A percentile compares a stretch with the other conserved stretches of the same genome.
These are phyloP conservation scores for Rhinopomastus cyanomelas DNA, from an alignment of 2,113 vertebrate genomes.

Conservation along the genomic window DNA sequence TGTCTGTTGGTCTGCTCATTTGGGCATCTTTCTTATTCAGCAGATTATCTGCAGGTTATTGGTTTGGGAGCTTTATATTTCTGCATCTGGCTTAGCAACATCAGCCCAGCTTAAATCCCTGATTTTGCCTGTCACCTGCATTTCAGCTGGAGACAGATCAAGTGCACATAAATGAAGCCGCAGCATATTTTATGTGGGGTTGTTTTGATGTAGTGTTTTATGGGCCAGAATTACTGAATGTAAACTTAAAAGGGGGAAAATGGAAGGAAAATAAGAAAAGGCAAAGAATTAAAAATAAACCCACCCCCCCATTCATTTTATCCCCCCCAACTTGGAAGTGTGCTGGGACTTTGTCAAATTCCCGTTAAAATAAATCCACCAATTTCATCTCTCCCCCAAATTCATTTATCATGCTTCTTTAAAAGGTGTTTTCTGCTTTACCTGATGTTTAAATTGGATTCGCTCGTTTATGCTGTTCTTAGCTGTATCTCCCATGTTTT, in stretches of 20 bases:
- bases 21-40: constrained; percentile 74
- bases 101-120: constrained; percentile 66
- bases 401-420: constrained; percentile 87
- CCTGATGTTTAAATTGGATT: constrained; percentile 94
- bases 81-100: constrained; percentile 62
- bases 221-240: constrained; percentile 71
- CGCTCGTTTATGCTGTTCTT: constrained; percentile 92
- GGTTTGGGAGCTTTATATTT: constrained; percentile 69
- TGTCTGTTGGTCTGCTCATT: constrained; percentile 47
- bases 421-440: constrained; percentile 86
- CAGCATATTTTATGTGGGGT: constrained; percentile 70
- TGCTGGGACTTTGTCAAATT: constrained; percentile 80
- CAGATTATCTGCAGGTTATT: constrained; percentile 72
- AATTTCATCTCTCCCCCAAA: constrained; percentile 78
- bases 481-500: constrained; percentile 97
- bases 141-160: constrained; percentile 75
- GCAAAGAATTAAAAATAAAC: constrained; percentile 9
- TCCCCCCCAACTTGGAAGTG: constrained; percentile 69
- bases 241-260: constrained; percentile 64
- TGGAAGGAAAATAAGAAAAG: constrained; percentile 66
- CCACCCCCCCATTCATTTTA: constrained; percentile 43
- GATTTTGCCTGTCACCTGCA: constrained; percentile 75
- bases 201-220: constrained; percentile 70
- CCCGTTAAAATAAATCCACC: constrained; percentile 81
- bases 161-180: constrained; percentile 73